Evolutionary conservation across 2,888 invertebrate species (phyloP), one percentile per base, ranked within the genome.

Genomic region (Iselma pallidipennis): DNA sequence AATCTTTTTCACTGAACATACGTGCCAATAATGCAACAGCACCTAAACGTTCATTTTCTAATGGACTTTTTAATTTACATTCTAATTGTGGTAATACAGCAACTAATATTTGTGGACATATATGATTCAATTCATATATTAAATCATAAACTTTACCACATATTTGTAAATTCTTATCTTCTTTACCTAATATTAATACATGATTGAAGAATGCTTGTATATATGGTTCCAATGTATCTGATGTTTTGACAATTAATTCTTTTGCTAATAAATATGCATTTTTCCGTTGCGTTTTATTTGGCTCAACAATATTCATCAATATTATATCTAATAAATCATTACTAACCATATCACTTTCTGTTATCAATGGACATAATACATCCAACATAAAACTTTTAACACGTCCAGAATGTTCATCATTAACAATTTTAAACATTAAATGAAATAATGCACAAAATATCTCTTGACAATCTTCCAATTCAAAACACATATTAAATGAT

Each of bases 151-250:
- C 91, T 85, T 94, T 94, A 51, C 86, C 85, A 75, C 90, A 90
- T 73, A 94, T 94, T 67, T 89, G 85, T 53, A 93, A 85, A 66
- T 86, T 88, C 74, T 89, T 91, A 77, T 95, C 94, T 78, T 94
- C 92, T 82, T 95, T 96, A 58, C 96, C 96, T 81, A 96, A 85
- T 74, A 98, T 94, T 60, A 98, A 83, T 37, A 95, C 93, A 81
- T 96, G 95, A 83, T 97, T 97, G 85, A 98, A 97, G 81, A 98
- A 98, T 91, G 96, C 91, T 83, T 97, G 96, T 75, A 98, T 95
- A 78, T 96, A 96, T 16, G 95, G 92, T 81, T 98, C 96, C 63
- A 98, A 84, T 0, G 95, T 95, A 77, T 94, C 95, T 64, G 91
- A 91, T 53, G 96, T 96, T 82, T 96, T 95, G 26, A 92, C 84